phyloP scores from a whole-genome alignment of 2,113 vertebrate species.

The Mirza zaza region DNA sequence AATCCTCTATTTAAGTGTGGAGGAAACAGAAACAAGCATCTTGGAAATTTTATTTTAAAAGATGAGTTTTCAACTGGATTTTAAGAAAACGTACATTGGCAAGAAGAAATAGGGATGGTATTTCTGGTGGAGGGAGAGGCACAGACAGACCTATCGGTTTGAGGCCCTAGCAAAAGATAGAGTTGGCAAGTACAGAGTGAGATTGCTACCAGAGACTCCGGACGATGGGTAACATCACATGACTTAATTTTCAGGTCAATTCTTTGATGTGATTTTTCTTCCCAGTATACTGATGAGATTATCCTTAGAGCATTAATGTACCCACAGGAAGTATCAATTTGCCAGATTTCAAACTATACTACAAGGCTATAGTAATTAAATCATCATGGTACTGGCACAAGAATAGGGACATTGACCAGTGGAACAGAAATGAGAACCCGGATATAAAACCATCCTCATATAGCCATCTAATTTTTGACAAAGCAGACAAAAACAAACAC shows the following conservation, averaged over 20 bases:
- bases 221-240: neutral
- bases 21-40: neutral
- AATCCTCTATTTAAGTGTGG: neutral
- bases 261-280: neutral
- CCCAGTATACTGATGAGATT: neutral
- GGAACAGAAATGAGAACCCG: too few species aligned
- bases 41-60: neutral
- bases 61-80: neutral
- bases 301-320: neutral
- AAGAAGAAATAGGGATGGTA: neutral
- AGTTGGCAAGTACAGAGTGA: neutral
- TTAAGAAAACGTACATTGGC: neutral
- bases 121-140: neutral
- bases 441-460: too few species aligned
- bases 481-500: too few species aligned
- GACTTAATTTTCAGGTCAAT: neutral
- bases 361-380: too few species aligned
- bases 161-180: neutral
- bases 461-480: too few species aligned
- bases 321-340: too few species aligned
- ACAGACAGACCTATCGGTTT: neutral
- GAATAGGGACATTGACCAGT: too few species aligned
- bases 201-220: neutral
- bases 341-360: too few species aligned
- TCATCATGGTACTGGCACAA: too few species aligned